Evolutionary conservation across 2,797 vertebrate species (phyloP).

Genomic region (Channallabes apus): DNA sequence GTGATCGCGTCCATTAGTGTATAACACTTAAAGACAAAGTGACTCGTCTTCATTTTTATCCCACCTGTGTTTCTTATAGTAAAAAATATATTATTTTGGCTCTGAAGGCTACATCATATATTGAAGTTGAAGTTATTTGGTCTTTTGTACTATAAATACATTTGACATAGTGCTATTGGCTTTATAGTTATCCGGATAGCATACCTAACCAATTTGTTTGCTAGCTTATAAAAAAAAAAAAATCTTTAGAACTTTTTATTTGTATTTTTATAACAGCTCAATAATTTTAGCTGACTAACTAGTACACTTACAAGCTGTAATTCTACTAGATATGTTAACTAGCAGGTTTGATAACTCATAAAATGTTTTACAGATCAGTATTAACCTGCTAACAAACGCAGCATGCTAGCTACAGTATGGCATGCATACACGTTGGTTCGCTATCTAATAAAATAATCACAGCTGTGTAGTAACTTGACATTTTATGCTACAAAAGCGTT

Average conservation of each 20-base stretch:
- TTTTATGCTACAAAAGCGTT: too few relatives aligned
- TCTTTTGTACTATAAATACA: not conserved
- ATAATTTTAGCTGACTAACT: not conserved
- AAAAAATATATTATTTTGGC: too few relatives aligned
- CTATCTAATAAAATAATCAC: too few relatives aligned
- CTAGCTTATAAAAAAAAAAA: not conserved
- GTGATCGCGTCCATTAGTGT: not conserved
- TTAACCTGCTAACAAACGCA: not conserved
- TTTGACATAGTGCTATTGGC: too few relatives aligned
- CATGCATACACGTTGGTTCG: too few relatives aligned
- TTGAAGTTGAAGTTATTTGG: not conserved
- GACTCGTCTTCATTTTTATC: not conserved
- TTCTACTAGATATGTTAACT: not conserved
- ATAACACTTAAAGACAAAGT: not conserved
- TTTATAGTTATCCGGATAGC: not conserved
- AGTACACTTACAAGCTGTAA: not conserved
- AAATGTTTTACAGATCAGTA: not conserved
- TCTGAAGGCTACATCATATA: not conserved
- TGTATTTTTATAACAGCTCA: not conserved
- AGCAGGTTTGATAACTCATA: not conserved
- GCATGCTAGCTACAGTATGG: too few relatives aligned
- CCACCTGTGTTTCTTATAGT: not conserved
- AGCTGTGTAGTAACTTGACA: too few relatives aligned
- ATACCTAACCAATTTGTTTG: not conserved
- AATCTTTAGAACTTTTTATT: not conserved